Evolutionary conservation across 2,888 invertebrate species (phyloP), one percentile per base, ranked within the genome.

Genomic region (Zaprionus obscuricornis): DNA sequence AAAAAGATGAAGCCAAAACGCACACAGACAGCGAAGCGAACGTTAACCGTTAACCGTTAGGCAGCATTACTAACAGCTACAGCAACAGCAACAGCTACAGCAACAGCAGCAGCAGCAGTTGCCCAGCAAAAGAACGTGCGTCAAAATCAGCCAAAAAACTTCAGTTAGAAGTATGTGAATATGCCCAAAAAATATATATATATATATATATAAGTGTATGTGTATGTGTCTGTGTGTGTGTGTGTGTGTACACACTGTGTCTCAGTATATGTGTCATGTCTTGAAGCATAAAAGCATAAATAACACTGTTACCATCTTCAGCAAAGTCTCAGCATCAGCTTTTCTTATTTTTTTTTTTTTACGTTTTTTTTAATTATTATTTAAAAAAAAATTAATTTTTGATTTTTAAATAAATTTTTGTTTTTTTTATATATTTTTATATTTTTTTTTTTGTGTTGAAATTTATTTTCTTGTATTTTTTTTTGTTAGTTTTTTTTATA

Each of bases 1-100:
- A 50, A 64, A 66, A 75, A 64, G 63, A 59, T 69, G 65, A 69
- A 68, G 59, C 68, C 51, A 51, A 54, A 39, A 54, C 54, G 51
- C 47, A 51, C 45, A 65, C 29, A 45, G 37, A 54, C n/a, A 42
- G 34, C 47, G 42, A 45, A 66, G 54, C 26, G 29, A 27, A 13
- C 36, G 16, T 6, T 20, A 20, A 20, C 20, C 8, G 39, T 52
- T 58, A 42, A 68, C 56, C 34, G 56, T 63, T 49, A 52, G 40
- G 42, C 29, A 26, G 14, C n/a, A 14, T 8, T 2, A 63, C 16
- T n/a, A 8, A 3, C 37, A 64, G 37, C 45, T 42, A 11, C 27
- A 58, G 16, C 37, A 29, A 8, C 29, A 29, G n/a, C 29, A 29
- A 8, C 29, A 29, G n/a, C 29, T 3, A n/a, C 3, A 4, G 24